phyloP scores from a whole-genome alignment of 2,888 invertebrate genomes.

The Eristalis pertinax region DNA sequence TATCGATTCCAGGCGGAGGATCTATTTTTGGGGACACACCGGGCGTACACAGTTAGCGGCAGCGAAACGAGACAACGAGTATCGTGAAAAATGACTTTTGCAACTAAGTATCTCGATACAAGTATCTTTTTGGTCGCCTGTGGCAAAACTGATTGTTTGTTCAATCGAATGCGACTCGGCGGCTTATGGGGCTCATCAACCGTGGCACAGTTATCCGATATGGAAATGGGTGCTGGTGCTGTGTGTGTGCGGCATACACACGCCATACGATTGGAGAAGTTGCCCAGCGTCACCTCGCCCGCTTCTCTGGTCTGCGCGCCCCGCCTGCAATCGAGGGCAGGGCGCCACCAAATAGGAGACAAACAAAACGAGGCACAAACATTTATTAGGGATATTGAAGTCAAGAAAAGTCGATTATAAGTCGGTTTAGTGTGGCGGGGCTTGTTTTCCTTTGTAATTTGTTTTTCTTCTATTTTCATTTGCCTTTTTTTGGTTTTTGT shows the following conservation, averaged over 20 bases:
- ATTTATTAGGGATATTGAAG: slow-evolving; percentile 56
- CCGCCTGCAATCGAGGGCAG: slow-evolving; percentile 19
- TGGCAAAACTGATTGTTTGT: slow-evolving; percentile 75
- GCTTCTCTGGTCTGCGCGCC: not conserved
- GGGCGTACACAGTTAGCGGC: not conserved
- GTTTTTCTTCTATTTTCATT: slow-evolving; percentile 14
- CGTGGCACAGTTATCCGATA: slow-evolving; percentile 70
- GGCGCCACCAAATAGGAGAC: slow-evolving; percentile 9
- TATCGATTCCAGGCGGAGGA: slow-evolving; percentile 20
- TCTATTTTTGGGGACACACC: slow-evolving; percentile 37
- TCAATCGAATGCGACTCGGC: slow-evolving; percentile 73
- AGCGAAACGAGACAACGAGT: slow-evolving; percentile 15
- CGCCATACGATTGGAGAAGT: not conserved
- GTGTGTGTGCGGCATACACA: slow-evolving; percentile 8
- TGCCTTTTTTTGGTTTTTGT: slow-evolving; percentile 12
- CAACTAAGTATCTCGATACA: slow-evolving; percentile 51
- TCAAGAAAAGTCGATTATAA: slow-evolving; percentile 48
- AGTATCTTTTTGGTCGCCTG: slow-evolving; percentile 74
- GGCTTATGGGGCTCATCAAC: slow-evolving; percentile 71
- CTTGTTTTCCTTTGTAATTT: slow-evolving; percentile 5
- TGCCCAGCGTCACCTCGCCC: not conserved
- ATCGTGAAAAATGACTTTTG: slow-evolving; percentile 15
- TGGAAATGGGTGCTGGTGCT: slow-evolving; percentile 44
- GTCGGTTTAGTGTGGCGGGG: slow-evolving; percentile 9
- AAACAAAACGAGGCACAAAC: slow-evolving; percentile 12